Evolutionary conservation across 1,140 invertebrate species (phyloP).

Genomic region (Ladona fulva): DNA sequence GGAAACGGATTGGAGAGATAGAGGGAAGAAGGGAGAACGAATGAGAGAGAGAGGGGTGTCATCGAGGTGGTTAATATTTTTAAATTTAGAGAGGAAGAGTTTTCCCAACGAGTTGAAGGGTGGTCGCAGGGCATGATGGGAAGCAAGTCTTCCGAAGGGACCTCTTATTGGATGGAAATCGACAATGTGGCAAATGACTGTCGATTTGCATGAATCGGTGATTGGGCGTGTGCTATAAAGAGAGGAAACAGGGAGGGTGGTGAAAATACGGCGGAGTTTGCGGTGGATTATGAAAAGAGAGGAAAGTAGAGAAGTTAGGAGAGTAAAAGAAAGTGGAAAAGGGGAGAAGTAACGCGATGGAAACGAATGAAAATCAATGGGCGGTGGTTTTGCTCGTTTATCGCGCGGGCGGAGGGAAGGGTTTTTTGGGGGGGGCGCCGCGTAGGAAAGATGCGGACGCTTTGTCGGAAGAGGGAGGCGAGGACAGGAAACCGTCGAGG

Average conservation of each 20-base stretch:
- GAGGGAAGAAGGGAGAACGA: too few relatives aligned
- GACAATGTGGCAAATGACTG: background rate
- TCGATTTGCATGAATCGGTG: background rate
- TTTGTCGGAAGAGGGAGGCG: background rate
- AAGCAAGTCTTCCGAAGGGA: background rate
- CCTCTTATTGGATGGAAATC: background rate
- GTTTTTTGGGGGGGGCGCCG: background rate
- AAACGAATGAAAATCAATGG: background rate
- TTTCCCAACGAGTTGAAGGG: too few relatives aligned
- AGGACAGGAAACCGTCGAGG: background rate
- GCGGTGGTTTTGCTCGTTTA: background rate
- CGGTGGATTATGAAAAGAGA: background rate
- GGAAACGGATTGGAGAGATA: too few relatives aligned
- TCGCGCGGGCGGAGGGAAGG: background rate
- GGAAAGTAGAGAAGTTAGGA: background rate
- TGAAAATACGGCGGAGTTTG: background rate
- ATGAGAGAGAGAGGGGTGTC: too few relatives aligned
- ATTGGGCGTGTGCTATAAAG: background rate
- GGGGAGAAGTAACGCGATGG: background rate
- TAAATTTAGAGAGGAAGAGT: too few relatives aligned
- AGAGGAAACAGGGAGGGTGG: background rate
- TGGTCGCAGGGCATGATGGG: too few relatives aligned
- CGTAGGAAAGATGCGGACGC: background rate
- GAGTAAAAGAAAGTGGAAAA: background rate
- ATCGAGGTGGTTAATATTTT: too few relatives aligned